Conservation (phyloP, 2,113 vertebrate genomes). For the Hyperoodon ampullatus region DNA sequence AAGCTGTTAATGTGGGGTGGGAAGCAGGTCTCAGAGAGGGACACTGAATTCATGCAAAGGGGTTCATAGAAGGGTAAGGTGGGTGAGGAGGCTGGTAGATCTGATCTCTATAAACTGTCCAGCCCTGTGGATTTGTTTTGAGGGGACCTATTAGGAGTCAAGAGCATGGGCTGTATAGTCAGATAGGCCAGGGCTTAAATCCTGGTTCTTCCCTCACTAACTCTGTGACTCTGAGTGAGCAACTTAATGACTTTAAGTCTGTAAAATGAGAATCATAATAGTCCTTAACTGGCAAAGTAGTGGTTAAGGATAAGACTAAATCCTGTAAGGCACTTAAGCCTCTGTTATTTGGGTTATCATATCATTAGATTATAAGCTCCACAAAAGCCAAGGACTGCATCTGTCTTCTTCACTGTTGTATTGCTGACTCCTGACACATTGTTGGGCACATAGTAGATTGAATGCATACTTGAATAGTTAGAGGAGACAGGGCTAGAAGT, state of each 20-base stretch:
- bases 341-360: not conserved
- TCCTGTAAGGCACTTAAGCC: not conserved
- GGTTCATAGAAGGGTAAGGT: not conserved
- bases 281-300: not conserved
- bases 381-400: not conserved
- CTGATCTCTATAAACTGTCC: not conserved
- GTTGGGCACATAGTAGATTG: not conserved
- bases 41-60: not conserved
- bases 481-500: not conserved
- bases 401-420: not conserved
- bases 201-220: not conserved
- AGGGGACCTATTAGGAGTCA: not conserved
- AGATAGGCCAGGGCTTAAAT: not conserved
- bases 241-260: not conserved
- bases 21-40: not conserved
- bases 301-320: not conserved
- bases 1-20: not conserved
- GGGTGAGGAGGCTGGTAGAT: not conserved
- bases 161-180: not conserved
- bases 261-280: not conserved
- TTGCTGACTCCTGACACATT: not conserved
- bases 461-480: not conserved
- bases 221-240: not conserved
- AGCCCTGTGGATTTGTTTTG: not conserved
- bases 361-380: not conserved